Percentiles rank a stretch among this genome's conserved stretches.
Conservation (phyloP, 1,140 invertebrate species). For the Lasioglossum baleicum region DNA sequence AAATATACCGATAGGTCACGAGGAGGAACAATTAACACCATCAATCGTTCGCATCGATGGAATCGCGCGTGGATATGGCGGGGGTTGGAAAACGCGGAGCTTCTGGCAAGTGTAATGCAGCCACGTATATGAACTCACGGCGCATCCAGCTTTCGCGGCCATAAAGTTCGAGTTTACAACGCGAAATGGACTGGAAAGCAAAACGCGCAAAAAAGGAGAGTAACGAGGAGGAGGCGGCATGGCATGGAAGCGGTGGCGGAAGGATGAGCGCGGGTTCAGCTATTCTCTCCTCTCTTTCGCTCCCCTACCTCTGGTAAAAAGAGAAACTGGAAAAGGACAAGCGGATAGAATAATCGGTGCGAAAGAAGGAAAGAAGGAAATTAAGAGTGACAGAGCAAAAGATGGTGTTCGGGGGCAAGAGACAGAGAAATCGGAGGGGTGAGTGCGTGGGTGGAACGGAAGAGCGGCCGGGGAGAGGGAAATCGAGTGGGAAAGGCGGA, state of each 20-base stretch:
- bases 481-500: neutral
- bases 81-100: conserved; percentile 14
- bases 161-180: conserved; percentile 78
- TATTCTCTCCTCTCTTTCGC: conserved; percentile 29
- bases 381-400: conserved; percentile 50
- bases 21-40: neutral
- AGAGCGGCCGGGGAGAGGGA: conserved; percentile 17
- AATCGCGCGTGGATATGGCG: neutral
- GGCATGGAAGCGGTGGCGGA: conserved; percentile 51
- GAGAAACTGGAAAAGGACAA: conserved; percentile 17
- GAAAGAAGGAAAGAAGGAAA: conserved; percentile 58
- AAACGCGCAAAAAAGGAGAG: conserved; percentile 65
- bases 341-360: conserved; percentile 48
- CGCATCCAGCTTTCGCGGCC: conserved; percentile 69
- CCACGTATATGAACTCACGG: conserved; percentile 65
- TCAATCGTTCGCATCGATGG: conserved; percentile 6
- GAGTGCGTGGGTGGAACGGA: conserved; percentile 29
- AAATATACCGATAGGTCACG: neutral
- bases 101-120: conserved; percentile 38
- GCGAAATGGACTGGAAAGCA: conserved; percentile 78
- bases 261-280: conserved; percentile 55
- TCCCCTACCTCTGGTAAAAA: conserved; percentile 5
- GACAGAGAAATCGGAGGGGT: conserved; percentile 41
- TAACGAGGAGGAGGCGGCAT: conserved; percentile 66
- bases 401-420: conserved; percentile 18